Conservation (phyloP, 2,113 vertebrate genomes). For the Perca flavescens region DNA sequence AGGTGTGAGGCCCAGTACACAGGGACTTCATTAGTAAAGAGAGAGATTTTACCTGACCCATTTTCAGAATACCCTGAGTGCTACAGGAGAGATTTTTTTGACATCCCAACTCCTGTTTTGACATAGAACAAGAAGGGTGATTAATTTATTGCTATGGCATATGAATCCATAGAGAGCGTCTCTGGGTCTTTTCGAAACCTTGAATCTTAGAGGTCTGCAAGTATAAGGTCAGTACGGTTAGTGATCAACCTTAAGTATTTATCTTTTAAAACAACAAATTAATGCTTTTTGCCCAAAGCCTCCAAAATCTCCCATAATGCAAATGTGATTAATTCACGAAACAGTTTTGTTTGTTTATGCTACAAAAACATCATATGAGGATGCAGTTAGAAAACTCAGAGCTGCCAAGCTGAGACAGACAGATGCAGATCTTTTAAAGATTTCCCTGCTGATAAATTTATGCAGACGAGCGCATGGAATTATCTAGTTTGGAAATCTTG, state of each 20-base stretch:
- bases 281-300: background rate
- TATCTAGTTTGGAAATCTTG: conserved; percentile 59
- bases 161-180: conserved; percentile 36
- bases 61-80: conserved; percentile 47
- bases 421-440: conserved; percentile 27
- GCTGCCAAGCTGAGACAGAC: conserved; percentile 28
- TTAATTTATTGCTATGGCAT: conserved; percentile 52
- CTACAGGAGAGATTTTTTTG: conserved; percentile 1
- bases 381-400: background rate
- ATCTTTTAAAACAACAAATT: background rate
- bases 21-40: conserved; percentile 79
- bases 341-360: conserved; percentile 6
- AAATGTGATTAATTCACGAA: conserved; percentile 17
- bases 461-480: conserved; percentile 30
- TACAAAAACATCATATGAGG: conserved; percentile 7
- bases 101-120: conserved; percentile 49
- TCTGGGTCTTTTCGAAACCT: conserved; percentile 28
- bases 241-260: conserved; percentile 32
- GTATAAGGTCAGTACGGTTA: conserved; percentile 7
- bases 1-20: conserved; percentile 64
- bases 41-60: conserved; percentile 70
- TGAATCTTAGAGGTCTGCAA: background rate
- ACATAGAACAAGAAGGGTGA: conserved; percentile 50
- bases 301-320: background rate
- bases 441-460: conserved; percentile 48